These are phyloP conservation scores for Aporophyla lueneburgensis DNA, from an alignment of 2,888 invertebrate genomes.

Conservation along the genomic window DNA sequence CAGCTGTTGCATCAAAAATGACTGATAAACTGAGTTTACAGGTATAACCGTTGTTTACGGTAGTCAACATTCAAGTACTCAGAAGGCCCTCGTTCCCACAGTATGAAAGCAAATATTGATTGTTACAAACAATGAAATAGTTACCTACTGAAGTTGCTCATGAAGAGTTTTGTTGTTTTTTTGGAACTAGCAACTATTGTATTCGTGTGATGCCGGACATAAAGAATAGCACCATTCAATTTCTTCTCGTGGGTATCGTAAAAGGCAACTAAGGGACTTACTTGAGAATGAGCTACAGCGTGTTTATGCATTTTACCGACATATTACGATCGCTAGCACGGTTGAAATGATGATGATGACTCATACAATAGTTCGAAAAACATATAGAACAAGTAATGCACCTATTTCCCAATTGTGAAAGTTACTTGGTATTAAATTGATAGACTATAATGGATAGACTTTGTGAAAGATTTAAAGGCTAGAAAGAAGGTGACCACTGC, in stretches of 20 bases:
- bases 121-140: slow-evolving; percentile 67
- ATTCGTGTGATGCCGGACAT: not conserved
- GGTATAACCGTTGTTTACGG: slow-evolving; percentile 38
- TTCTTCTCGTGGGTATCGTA: too few species aligned
- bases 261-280: too few species aligned
- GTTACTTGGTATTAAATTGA: not conserved
- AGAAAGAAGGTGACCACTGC: not conserved
- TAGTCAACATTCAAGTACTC: slow-evolving; percentile 66
- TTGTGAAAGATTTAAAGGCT: not conserved
- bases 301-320: too few species aligned
- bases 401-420: not conserved
- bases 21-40: slow-evolving; percentile 2
- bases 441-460: not conserved
- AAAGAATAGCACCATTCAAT: too few species aligned
- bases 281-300: too few species aligned
- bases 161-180: slow-evolving; percentile 49
- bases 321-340: too few species aligned
- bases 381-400: not conserved
- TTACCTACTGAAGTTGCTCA: slow-evolving; percentile 61
- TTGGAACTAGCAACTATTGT: slow-evolving; percentile 6
- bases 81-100: slow-evolving; percentile 70
- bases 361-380: not conserved
- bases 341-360: too few species aligned
- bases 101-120: slow-evolving; percentile 72
- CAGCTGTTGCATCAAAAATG: slow-evolving; percentile 24